Percentiles rank a stretch among this genome's conserved stretches.
Conservation (phyloP, 2,888 invertebrate species). For the Andricus curvator region DNA sequence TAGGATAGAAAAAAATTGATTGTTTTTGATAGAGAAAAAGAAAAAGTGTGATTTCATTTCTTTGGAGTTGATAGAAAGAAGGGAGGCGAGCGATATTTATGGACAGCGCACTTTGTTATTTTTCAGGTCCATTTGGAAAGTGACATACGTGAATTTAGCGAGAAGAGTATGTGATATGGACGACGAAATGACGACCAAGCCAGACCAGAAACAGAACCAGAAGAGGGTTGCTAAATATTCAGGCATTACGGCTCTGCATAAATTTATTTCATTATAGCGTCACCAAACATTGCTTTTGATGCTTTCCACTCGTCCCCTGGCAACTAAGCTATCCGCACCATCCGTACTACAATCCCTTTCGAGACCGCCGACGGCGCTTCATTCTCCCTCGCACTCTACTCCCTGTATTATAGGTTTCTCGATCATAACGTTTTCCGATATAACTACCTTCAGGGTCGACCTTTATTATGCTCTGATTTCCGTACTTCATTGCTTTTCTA, state of each 20-base stretch:
- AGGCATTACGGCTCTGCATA: slow-evolving; percentile 84
- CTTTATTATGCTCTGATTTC: slow-evolving; percentile 25
- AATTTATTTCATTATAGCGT: slow-evolving; percentile 83
- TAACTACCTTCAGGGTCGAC: slow-evolving; percentile 28
- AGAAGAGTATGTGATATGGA: slow-evolving; percentile 31
- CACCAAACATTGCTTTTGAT: slow-evolving; percentile 82
- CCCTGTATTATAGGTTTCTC: slow-evolving; percentile 40
- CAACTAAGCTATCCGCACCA: slow-evolving; percentile 57
- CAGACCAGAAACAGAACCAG: slow-evolving; percentile 75
- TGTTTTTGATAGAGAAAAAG: neutral
- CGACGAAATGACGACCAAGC: slow-evolving; percentile 62
- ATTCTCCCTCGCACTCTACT: slow-evolving; percentile 34
- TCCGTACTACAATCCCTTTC: slow-evolving; percentile 53
- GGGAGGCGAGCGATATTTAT: neutral
- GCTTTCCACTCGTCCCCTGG: slow-evolving; percentile 70
- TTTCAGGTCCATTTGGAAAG: slow-evolving; percentile 14
- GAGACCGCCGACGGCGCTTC: slow-evolving; percentile 56
- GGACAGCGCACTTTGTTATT: slow-evolving; percentile 8
- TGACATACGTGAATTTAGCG: slow-evolving; percentile 26
- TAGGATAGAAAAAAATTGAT: neutral
- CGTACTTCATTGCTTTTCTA: slow-evolving; percentile 6
- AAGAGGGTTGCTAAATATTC: slow-evolving; percentile 78
- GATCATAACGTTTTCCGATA: slow-evolving; percentile 39
- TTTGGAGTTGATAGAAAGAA: neutral
- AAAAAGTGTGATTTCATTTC: neutral